Evolutionary conservation across 2,113 vertebrate genomes (phyloP).

Genomic region (Proteles cristata): DNA sequence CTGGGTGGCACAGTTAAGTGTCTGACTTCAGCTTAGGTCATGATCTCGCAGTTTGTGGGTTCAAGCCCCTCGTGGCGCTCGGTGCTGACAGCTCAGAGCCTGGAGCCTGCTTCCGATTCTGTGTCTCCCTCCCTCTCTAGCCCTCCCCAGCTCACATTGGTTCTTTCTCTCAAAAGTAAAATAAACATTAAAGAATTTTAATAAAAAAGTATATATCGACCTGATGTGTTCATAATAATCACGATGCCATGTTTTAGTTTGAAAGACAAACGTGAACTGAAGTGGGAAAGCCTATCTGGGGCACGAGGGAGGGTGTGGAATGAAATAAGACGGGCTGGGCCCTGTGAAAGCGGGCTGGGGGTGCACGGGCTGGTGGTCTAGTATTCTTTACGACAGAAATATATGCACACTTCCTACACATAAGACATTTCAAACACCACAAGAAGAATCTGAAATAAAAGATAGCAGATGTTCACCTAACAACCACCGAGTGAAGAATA

Average conservation of each 20-base stretch:
- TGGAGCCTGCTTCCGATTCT: no score
- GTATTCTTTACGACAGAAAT: slow-evolving; percentile 19
- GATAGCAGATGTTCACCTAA: neutral
- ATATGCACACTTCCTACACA: neutral
- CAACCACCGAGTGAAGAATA: neutral
- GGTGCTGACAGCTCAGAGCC: no score
- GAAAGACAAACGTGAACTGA: neutral
- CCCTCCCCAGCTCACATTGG: no score
- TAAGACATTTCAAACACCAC: neutral
- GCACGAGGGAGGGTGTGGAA: neutral
- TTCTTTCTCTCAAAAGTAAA: no score
- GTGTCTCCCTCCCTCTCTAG: no score
- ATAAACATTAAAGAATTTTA: no score
- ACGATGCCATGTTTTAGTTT: neutral
- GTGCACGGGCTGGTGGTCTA: rapidly evolving
- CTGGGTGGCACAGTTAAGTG: no score
- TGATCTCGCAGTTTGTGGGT: no score
- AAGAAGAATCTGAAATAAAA: neutral
- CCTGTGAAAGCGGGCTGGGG: neutral
- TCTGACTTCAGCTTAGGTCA: no score
- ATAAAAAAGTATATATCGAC: neutral
- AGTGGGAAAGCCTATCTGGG: neutral
- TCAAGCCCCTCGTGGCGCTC: no score
- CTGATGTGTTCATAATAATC: neutral
- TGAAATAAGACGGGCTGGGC: neutral